A percentile compares a stretch with the other conserved stretches of the same genome.
phyloP scores from a whole-genome alignment of 2,797 vertebrate genomes.

The Gallirallus australis region DNA sequence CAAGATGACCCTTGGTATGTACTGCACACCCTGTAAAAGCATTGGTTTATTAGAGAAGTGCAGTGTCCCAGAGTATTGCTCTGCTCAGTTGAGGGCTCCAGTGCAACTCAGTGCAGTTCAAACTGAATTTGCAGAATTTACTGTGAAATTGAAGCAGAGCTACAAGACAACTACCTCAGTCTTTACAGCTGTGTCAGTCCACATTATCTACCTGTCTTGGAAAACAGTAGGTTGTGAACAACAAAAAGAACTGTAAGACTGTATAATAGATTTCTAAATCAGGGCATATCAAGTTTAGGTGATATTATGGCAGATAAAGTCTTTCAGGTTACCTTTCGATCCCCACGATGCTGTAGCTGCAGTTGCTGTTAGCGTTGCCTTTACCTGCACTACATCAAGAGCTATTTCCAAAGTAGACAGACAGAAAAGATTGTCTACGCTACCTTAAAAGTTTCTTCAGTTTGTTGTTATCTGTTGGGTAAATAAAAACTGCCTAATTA shows the following conservation, averaged over 20 bases:
- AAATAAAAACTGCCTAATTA: conserved; percentile 31
- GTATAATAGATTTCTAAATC: neutral
- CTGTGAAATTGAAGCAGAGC: neutral
- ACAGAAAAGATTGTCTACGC: neutral
- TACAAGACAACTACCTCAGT: neutral
- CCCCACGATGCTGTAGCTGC: neutral
- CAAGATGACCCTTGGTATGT: neutral
- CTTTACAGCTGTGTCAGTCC: neutral
- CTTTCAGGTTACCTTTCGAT: neutral
- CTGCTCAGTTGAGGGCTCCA: neutral
- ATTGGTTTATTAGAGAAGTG: neutral
- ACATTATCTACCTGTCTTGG: neutral
- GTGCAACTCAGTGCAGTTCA: neutral
- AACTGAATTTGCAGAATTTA: neutral
- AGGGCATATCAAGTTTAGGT: neutral
- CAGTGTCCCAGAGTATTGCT: neutral
- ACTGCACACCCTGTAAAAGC: neutral
- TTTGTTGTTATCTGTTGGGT: conserved; percentile 8
- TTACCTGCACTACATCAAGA: neutral
- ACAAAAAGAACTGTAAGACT: neutral
- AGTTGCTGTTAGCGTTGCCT: neutral
- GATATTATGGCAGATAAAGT: neutral
- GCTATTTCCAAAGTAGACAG: neutral
- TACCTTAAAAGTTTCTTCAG: conserved; percentile 10
- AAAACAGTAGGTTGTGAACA: neutral